These are phyloP conservation scores for Neogale vison DNA, from an alignment of 2,113 vertebrate species.

Conservation along the genomic window DNA sequence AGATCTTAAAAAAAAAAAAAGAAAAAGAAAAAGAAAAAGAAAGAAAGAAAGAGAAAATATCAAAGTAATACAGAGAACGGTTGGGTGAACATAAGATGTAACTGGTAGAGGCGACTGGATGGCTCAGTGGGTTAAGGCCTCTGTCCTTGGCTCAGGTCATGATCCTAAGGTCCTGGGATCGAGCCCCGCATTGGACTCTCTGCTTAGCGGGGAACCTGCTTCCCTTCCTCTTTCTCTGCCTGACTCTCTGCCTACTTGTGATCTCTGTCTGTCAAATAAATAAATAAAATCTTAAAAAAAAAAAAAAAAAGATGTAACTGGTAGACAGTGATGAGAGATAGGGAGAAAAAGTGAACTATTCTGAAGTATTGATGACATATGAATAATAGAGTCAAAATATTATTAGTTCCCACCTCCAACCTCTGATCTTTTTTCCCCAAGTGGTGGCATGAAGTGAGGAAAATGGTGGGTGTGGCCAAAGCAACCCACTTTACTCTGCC, in stretches of 20 bases:
- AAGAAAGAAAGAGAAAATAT: not conserved
- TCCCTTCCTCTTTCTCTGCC: too few species aligned
- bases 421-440: not conserved
- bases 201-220: too few species aligned
- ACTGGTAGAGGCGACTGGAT: too few species aligned
- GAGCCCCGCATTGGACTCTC: too few species aligned
- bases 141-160: too few species aligned
- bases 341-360: not conserved
- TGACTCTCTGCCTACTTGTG: too few species aligned
- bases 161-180: too few species aligned
- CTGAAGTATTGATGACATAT: not conserved
- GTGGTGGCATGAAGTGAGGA: rapidly evolving
- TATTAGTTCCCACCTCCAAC: not conserved
- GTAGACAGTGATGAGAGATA: not conserved
- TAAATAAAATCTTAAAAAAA: too few species aligned
- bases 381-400: not conserved
- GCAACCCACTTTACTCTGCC: not conserved
- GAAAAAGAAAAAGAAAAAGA: too few species aligned
- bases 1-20: too few species aligned
- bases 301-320: not conserved
- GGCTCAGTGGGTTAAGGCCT: too few species aligned
- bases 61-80: not conserved
- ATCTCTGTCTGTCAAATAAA: too few species aligned
- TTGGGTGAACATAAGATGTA: not conserved
- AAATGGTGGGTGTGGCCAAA: not conserved